A percentile compares a stretch with the other conserved stretches of the same genome.
phyloP scores from a whole-genome alignment of 2,113 vertebrate genomes.

The Lycaon pictus region DNA sequence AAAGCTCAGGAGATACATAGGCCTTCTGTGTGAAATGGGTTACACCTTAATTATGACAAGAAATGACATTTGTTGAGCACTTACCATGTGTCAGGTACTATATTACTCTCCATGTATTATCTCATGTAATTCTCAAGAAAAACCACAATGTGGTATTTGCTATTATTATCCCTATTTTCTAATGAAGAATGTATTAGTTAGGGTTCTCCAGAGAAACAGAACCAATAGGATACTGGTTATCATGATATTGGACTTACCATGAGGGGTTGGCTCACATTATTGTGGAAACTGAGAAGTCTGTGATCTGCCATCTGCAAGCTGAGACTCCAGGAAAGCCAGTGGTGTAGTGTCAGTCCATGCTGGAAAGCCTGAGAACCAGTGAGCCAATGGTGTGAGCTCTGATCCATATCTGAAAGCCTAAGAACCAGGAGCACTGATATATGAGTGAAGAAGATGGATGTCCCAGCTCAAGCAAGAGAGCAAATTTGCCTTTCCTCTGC shows the following conservation, averaged over 20 bases:
- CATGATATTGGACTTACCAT: neutral
- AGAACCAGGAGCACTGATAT: neutral
- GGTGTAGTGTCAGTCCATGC: neutral
- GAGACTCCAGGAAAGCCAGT: neutral
- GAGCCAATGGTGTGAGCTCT: neutral
- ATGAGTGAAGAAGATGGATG: neutral
- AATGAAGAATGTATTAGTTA: neutral
- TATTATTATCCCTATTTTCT: neutral
- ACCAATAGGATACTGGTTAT: neutral
- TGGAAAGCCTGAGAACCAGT: neutral
- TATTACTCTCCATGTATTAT: neutral
- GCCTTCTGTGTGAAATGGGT: neutral
- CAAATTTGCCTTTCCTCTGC: neutral
- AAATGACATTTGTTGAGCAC: neutral
- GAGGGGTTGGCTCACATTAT: neutral
- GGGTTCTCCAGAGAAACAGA: neutral
- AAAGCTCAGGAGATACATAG: neutral
- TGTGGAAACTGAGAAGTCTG: neutral
- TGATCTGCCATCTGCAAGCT: neutral
- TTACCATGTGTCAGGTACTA: neutral
- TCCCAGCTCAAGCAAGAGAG: neutral
- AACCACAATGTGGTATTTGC: neutral
- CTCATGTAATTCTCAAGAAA: neutral
- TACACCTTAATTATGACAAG: neutral
- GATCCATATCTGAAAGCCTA: neutral